Evolutionary conservation across 2,797 vertebrate species (phyloP).

Genomic region (Balearica regulorum): DNA sequence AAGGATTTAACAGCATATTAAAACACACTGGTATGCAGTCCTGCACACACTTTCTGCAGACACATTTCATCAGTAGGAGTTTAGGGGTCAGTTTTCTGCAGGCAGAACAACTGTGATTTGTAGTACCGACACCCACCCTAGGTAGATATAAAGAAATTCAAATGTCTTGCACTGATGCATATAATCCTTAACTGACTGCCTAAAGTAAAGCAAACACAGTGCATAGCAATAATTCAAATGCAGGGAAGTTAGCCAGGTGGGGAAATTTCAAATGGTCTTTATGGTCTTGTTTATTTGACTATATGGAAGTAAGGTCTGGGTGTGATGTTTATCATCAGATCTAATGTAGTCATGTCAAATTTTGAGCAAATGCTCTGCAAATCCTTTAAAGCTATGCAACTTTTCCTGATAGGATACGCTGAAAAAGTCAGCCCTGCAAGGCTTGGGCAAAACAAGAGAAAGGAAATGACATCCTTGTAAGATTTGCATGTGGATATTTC

Average conservation of each 20-base stretch:
- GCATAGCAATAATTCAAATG: background rate
- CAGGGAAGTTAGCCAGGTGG: background rate
- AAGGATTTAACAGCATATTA: background rate
- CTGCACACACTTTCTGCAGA: background rate
- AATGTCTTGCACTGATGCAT: background rate
- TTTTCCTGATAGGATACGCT: background rate
- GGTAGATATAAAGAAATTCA: background rate
- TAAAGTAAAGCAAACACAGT: background rate
- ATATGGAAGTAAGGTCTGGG: background rate
- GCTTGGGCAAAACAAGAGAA: background rate
- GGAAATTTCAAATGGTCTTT: constrained; percentile 6
- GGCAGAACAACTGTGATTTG: background rate
- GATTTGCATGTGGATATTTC: background rate
- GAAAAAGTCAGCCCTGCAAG: background rate
- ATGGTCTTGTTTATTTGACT: background rate
- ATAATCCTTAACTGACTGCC: background rate
- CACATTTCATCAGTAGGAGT: background rate
- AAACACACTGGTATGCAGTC: background rate
- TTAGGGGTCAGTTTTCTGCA: background rate
- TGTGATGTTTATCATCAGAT: background rate
- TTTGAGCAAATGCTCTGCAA: background rate
- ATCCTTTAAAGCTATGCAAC: background rate
- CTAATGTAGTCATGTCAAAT: background rate
- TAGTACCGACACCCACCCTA: background rate
- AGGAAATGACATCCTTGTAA: background rate